Evolutionary conservation across 2,888 invertebrate species (phyloP).

Genomic region (Tachina lurida): DNA sequence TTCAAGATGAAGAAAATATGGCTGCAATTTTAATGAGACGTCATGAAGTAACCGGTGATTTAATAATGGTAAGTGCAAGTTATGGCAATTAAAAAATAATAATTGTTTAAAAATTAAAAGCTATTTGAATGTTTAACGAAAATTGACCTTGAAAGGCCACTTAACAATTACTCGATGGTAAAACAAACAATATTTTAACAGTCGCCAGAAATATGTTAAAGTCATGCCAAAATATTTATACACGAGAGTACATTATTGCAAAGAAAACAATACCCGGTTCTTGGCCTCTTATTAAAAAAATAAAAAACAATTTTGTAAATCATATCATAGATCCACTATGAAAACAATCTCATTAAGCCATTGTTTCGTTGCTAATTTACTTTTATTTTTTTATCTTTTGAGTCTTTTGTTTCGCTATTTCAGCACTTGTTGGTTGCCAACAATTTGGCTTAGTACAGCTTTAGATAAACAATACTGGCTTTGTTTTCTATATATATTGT

Average conservation of each 20-base stretch:
- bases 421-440: slow-evolving; percentile 31
- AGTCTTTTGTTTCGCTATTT: slow-evolving; percentile 3
- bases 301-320: not conserved
- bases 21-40: slow-evolving; percentile 93
- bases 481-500: not conserved
- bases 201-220: slow-evolving; percentile 11
- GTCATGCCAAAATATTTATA: slow-evolving; percentile 48
- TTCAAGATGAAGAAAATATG: slow-evolving; percentile 93
- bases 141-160: slow-evolving; percentile 68
- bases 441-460: slow-evolving; percentile 1
- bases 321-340: slow-evolving; percentile 11
- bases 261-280: slow-evolving; percentile 31
- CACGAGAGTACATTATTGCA: not conserved
- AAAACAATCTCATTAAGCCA: slow-evolving; percentile 36
- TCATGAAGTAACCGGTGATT: slow-evolving; percentile 89
- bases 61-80: slow-evolving; percentile 90
- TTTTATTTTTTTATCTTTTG: not conserved
- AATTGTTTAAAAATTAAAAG: slow-evolving; percentile 40
- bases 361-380: slow-evolving; percentile 13
- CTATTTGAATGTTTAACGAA: slow-evolving; percentile 23
- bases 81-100: slow-evolving; percentile 10
- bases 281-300: not conserved
- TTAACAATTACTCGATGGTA: slow-evolving; percentile 45
- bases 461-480: not conserved
- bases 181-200: slow-evolving; percentile 9